These are phyloP conservation scores for Rattus rattus DNA, from an alignment of 2,113 vertebrate genomes.

Conservation along the genomic window DNA sequence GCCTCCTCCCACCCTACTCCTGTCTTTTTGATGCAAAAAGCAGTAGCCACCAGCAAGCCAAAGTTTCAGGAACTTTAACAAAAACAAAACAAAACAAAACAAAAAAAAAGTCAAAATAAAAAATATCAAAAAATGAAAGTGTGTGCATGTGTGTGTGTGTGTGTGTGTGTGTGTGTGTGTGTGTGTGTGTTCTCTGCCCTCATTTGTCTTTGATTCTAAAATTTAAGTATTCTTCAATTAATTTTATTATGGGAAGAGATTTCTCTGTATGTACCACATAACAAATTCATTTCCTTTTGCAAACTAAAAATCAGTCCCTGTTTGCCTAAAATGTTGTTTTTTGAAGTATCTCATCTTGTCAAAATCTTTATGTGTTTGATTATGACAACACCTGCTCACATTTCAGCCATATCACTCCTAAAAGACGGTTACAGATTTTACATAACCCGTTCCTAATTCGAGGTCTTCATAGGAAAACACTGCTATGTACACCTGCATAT, in stretches of 20 bases:
- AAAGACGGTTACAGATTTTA: slow-evolving; percentile 63
- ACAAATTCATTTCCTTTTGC: slow-evolving; percentile 61
- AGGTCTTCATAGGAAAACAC: slow-evolving; percentile 86
- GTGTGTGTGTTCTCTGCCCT: slow-evolving; percentile 34
- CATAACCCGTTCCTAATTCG: slow-evolving; percentile 77
- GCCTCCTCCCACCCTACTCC: background rate
- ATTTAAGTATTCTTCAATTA: slow-evolving; percentile 40
- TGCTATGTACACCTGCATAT: slow-evolving; percentile 87
- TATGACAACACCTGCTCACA: slow-evolving; percentile 74
- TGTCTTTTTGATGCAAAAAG: background rate
- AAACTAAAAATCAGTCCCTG: slow-evolving; percentile 56
- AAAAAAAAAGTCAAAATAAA: slow-evolving; percentile 18
- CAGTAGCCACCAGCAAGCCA: slow-evolving; percentile 83
- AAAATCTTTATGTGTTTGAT: slow-evolving; percentile 76
- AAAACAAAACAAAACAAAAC: slow-evolving; percentile 24
- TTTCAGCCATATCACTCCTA: slow-evolving; percentile 82
- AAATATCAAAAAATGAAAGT: slow-evolving; percentile 60
- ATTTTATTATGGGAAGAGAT: slow-evolving; percentile 61
- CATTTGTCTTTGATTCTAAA: slow-evolving; percentile 59
- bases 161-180: background rate
- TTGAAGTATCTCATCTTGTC: slow-evolving; percentile 66
- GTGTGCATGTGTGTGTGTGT: background rate
- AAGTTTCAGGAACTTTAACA: slow-evolving; percentile 73
- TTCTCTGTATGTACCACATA: slow-evolving; percentile 69
- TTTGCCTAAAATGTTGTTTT: slow-evolving; percentile 66